These are phyloP conservation scores for Anguilla rostrata DNA, from an alignment of 2,113 vertebrate species.

Conservation along the genomic window DNA sequence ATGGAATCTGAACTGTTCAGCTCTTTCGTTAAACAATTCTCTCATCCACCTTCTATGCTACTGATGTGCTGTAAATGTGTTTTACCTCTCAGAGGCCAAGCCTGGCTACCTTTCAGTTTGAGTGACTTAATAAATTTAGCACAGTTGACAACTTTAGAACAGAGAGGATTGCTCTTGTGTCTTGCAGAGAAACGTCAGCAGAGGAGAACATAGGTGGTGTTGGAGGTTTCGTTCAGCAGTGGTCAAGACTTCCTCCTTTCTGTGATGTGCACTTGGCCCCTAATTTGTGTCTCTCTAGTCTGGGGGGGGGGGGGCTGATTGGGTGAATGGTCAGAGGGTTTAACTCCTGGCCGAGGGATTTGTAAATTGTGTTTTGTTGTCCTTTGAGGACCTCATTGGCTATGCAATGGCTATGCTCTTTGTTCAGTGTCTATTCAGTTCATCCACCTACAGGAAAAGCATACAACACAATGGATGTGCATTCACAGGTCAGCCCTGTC, in stretches of 20 bases:
- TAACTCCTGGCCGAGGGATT: not conserved
- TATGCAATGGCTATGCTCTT: constrained; percentile 6
- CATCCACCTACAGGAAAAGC: not conserved
- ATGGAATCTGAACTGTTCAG: constrained; percentile 35
- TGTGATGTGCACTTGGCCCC: not conserved
- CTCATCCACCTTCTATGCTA: constrained; percentile 26
- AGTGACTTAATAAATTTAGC: constrained; percentile 52
- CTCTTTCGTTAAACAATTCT: constrained; percentile 28
- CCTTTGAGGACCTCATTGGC: constrained; percentile 13
- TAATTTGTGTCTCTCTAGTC: not conserved
- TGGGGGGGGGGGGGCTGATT: not conserved
- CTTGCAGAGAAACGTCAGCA: not conserved
- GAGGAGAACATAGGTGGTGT: not conserved
- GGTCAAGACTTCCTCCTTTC: constrained; percentile 11
- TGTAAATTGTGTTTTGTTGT: constrained; percentile 1
- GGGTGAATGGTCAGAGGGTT: not conserved
- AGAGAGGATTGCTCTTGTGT: constrained; percentile 36
- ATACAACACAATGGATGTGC: not conserved
- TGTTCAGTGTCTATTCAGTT: not conserved
- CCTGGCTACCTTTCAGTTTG: constrained; percentile 61
- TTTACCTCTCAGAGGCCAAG: constrained; percentile 65
- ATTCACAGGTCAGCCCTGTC: not conserved
- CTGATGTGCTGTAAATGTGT: constrained; percentile 61
- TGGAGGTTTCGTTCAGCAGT: not conserved
- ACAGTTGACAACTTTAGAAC: constrained; percentile 35